Percentiles rank a stretch among this genome's conserved stretches.
Evolutionary conservation across 1,140 invertebrate species (phyloP).

Genomic region (Bacillus rossius): DNA sequence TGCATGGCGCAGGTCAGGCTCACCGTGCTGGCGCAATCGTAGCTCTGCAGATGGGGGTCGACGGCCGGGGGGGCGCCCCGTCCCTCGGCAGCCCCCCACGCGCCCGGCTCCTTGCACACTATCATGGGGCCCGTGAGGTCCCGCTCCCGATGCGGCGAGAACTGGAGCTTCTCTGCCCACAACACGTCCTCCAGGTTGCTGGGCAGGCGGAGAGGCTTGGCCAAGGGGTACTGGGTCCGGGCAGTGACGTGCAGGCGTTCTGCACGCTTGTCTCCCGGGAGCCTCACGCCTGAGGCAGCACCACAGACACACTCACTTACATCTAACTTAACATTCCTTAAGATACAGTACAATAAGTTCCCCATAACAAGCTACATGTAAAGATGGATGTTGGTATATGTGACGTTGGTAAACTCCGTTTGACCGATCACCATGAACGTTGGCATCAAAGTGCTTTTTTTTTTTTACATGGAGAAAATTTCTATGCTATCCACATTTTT

Average conservation of each 20-base stretch:
- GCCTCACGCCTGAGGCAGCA: too few relatives aligned
- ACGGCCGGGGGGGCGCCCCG: slow-evolving; percentile 37
- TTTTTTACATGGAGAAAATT: too few relatives aligned
- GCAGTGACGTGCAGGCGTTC: not conserved
- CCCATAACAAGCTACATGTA: too few relatives aligned
- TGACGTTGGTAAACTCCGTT: too few relatives aligned
- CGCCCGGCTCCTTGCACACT: slow-evolving; percentile 35
- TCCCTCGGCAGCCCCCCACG: slow-evolving; percentile 26
- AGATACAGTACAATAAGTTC: too few relatives aligned
- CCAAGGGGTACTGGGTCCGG: not conserved
- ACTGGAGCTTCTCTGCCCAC: slow-evolving; percentile 50
- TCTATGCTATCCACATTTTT: too few relatives aligned
- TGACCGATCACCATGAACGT: too few relatives aligned
- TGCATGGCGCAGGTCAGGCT: slow-evolving; percentile 65
- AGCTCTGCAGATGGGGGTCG: slow-evolving; percentile 56
- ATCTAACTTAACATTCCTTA: too few relatives aligned
- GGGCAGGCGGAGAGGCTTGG: slow-evolving; percentile 40
- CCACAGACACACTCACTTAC: too few relatives aligned
- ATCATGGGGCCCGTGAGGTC: slow-evolving; percentile 54
- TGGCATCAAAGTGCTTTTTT: too few relatives aligned
- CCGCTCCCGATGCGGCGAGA: slow-evolving; percentile 52
- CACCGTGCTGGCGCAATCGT: slow-evolving; percentile 60
- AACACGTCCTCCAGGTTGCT: slow-evolving; percentile 47
- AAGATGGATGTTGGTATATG: too few relatives aligned
- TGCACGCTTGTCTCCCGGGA: too few relatives aligned